These are phyloP conservation scores for Bathynomus jamesi DNA, from an alignment of 1,140 invertebrate genomes.

Conservation along the genomic window DNA sequence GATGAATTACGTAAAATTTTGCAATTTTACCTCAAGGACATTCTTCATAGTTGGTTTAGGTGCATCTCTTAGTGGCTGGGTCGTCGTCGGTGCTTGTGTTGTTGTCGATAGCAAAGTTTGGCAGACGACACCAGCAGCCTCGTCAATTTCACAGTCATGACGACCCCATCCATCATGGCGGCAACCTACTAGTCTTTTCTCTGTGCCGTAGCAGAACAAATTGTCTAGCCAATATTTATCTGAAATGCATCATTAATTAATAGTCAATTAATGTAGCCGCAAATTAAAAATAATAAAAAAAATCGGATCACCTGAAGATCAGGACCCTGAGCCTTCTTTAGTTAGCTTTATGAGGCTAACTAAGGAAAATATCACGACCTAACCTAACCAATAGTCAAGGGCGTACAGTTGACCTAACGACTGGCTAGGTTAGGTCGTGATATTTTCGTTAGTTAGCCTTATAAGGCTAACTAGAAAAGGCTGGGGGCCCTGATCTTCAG, in stretches of 20 bases:
- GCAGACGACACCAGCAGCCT: slow-evolving; percentile 76
- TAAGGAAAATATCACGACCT: too few relatives aligned
- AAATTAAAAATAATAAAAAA: too few relatives aligned
- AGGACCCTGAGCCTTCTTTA: too few relatives aligned
- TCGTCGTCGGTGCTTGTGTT: slow-evolving; percentile 5
- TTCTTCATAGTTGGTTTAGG: slow-evolving; percentile 26
- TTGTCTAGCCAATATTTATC: slow-evolving; percentile 76
- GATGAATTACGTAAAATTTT: too few relatives aligned
- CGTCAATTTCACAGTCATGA: slow-evolving; percentile 64
- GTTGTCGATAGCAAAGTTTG: slow-evolving; percentile 30
- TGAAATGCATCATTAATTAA: slow-evolving; percentile 2
- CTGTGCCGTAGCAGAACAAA: slow-evolving; percentile 70
- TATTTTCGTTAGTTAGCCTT: too few relatives aligned
- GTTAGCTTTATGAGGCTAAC: too few relatives aligned
- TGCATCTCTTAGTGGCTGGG: slow-evolving; percentile 30
- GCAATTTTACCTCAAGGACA: slow-evolving; percentile 9
- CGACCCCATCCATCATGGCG: slow-evolving; percentile 73
- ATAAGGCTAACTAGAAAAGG: too few relatives aligned
- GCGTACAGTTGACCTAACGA: too few relatives aligned
- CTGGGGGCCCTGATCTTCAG: too few relatives aligned
- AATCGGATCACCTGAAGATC: too few relatives aligned
- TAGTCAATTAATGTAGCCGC: background rate
- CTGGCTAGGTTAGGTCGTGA: too few relatives aligned
- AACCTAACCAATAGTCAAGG: too few relatives aligned
- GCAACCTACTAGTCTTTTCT: slow-evolving; percentile 61